Evolutionary conservation across 1,140 invertebrate species (phyloP), one percentile per base, ranked within the genome.

Genomic region (Drosophila parabipectinata): DNA sequence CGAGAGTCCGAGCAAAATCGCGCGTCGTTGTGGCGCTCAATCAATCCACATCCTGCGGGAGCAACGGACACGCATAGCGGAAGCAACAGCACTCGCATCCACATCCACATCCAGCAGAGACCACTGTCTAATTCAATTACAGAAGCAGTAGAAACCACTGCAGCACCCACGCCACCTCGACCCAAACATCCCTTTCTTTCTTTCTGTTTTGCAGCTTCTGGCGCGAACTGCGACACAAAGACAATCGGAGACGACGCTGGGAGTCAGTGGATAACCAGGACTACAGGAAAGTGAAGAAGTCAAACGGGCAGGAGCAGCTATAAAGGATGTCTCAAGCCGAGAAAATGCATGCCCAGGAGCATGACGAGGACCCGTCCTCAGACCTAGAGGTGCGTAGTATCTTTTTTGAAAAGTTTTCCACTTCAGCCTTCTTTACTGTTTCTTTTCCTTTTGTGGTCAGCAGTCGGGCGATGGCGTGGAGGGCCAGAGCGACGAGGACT

Each of bases 271-370:
- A 50, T 28, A 32, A n/a, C 39, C 28, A 48, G 56, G 28, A 28
- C 14, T 32, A n/a, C 44, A 48, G 41, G 15, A 59, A 14, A 3
- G 12, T 21, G 24, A 14, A 60, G 18, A 41, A 51, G 7, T 32
- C 30, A 5, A 32, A 10, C n/a, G 14, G 44, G 8, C 45, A 24
- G 50, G 48, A 50, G 3, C 26, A 24, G 44, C 32, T 14, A 26
- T 3, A 15, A 9, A 61, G 48, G 15, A 73, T 73, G 71, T 73
- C 71, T 10, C 58, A 72, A 7, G 18, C 71, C 9, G 71, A 72
- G 9, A 72, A 73, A 45, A 73, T 72, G 71, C 71, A 72, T n/a
- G 68, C 51, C 30, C 51, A 73, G 26, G 57, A 73, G 44, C 58
- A 62, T 10, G 67, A 72, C 24, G 51, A 72, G 5, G 67, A 73